Evolutionary conservation across 2,888 invertebrate genomes (phyloP), one percentile per base, ranked within the genome.

Genomic region (Andrena praecox): DNA sequence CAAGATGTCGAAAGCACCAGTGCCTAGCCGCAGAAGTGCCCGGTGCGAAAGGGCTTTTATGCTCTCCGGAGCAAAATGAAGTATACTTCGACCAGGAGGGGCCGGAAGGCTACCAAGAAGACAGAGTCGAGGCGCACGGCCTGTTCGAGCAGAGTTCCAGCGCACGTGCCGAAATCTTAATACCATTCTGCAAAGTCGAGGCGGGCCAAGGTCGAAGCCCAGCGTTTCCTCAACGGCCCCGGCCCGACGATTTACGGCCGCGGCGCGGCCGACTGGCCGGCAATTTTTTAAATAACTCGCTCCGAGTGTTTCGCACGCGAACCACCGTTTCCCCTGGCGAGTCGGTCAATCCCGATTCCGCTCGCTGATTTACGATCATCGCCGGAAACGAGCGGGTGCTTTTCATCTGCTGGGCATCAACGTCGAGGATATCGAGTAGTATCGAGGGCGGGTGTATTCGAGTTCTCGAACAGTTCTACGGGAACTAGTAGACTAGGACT

Each of bases 131-230:
- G 6, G 66, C 59, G 56, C 76, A 84, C 72, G 71, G 85, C 89
- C 85, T 31, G 70, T 89, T 92, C 91, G 85, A 56, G 81, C 60
- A 48, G 76, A 90, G 90, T 88, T 91, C 88, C 87, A 72, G 79
- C 90, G 90, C 92, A 92, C 92, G 92, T 92, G 92, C 92, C 92
- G 91, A 92, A 92, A 91, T 91, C 89, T 91, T 90, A 90, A 89
- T 90, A 87, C 88, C 87, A 90, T 88, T 90, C 84, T 83, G 81
- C 87, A 82, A 86, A 91, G 85, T 70, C 83, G 86, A 80, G 85
- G 77, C 89, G 86, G 90, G 89, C 93, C 91, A 91, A 92, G 92
- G 92, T 85, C 90, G 84, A 24, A 66, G 79, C 76, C 68, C 70
- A 52, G 60, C 72, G 67, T 81, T 87, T 86, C 82, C 84, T 76